phyloP scores from a whole-genome alignment of 2,888 invertebrate genomes.

The Drosophila paramelanica region DNA sequence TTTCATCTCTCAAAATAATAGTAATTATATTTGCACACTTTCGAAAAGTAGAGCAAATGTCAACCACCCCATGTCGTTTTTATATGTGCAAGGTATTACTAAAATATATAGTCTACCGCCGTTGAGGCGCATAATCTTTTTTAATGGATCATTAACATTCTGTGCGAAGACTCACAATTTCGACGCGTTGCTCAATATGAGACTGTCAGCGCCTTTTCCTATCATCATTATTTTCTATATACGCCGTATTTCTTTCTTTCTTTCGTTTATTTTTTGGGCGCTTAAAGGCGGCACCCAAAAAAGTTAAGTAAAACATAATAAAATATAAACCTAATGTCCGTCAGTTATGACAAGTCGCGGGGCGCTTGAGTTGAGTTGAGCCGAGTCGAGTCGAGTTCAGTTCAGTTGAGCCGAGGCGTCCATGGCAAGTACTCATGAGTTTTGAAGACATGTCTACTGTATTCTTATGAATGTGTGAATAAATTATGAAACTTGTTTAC shows the following conservation, averaged over 20 bases:
- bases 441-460: conserved; percentile 25
- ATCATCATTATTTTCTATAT: conserved; percentile 28
- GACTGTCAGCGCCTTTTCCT: conserved; percentile 52
- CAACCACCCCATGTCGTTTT: neutral
- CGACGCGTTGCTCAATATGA: conserved; percentile 59
- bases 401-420: conserved; percentile 12
- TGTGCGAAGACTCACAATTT: conserved; percentile 54
- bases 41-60: neutral
- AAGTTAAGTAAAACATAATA: conserved; percentile 16
- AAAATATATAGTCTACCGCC: conserved; percentile 30
- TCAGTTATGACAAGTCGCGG: conserved; percentile 30
- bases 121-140: conserved; percentile 69
- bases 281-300: conserved; percentile 41
- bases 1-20: too few relatives aligned
- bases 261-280: conserved; percentile 14
- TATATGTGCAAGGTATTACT: conserved; percentile 18
- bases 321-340: conserved; percentile 25
- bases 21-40: neutral
- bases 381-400: neutral
- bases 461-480: conserved; percentile 34
- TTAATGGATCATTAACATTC: conserved; percentile 81
- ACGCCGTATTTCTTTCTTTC: conserved; percentile 23
- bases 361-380: conserved; percentile 2
- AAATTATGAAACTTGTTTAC: conserved; percentile 71
- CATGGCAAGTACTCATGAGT: conserved; percentile 21